A percentile compares a stretch with the other conserved stretches of the same genome.
Conservation (phyloP, 2,888 invertebrate species). For the Unio pictorum region DNA sequence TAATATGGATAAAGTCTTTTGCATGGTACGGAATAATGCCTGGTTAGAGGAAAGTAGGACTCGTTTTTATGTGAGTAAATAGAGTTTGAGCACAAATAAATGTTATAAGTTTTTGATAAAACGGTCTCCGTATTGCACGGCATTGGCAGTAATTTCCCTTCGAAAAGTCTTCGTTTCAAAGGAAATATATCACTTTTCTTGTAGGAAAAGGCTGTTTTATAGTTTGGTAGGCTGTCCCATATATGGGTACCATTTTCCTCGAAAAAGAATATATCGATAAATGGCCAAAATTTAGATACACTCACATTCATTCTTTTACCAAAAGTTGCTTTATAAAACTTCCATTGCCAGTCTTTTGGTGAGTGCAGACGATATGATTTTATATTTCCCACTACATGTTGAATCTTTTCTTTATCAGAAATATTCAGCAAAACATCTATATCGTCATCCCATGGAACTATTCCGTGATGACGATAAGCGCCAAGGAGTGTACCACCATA, state of each 20-base stretch:
- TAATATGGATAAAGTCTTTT: conserved; percentile 16
- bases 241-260: conserved; percentile 27
- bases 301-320: no score
- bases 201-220: conserved; percentile 16
- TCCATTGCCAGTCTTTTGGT: conserved; percentile 32
- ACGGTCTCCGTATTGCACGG: conserved; percentile 13
- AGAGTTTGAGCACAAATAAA: conserved; percentile 16
- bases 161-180: conserved; percentile 12
- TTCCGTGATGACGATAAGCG: conserved; percentile 34
- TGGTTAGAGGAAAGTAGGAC: not conserved
- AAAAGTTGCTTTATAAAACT: conserved; percentile 20
- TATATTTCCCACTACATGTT: conserved; percentile 10
- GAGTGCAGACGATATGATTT: conserved; percentile 14
- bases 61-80: conserved; percentile 7
- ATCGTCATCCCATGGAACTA: conserved; percentile 50
- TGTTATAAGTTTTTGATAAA: conserved; percentile 18
- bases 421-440: conserved; percentile 37
- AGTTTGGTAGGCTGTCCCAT: conserved; percentile 25
- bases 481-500: conserved; percentile 45
- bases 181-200: conserved; percentile 24
- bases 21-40: conserved; percentile 21
- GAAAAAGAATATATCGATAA: conserved; percentile 27
- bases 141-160: conserved; percentile 13
- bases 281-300: conserved; percentile 20
- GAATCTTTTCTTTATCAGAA: conserved; percentile 19